Base-by-base conservation (phyloP, 2,888 invertebrate species). In the Agrochola lychnidis region DNA sequence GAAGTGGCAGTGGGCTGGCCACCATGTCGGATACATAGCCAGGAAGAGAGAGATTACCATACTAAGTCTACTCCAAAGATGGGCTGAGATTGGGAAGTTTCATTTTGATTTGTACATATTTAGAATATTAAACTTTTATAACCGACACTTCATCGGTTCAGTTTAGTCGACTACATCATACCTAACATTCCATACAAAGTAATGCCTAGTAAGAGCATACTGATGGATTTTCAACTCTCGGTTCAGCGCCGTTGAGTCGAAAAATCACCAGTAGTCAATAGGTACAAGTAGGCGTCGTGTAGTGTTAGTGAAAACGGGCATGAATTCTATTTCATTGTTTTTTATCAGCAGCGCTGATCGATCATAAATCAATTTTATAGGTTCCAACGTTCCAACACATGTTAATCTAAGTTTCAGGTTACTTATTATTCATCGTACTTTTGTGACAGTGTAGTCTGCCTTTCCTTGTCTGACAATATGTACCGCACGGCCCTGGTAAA, bases 351-450 rank as follows among this genome's bases (percentile, higher is more conserved):
- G 12, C n/a, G 22, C 0, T 22, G 45, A 70, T 77, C 70, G 25
- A 53, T 16, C 53, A 53, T 76, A 76, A 77, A 76, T 62, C 61
- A 77, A 45, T 53, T 77, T 76, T 70, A 77, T 76, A 25, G 59
- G 36, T 76, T 45, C 19, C 19, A 51, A 6, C 51, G 19, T n/a
- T 30, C 30, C 68, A 6, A 30, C 57, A 42, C 48, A 19, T n/a
- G 30, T 19, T n/a, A 67, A 76, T 67, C 30, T 67, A 30, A 36
- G 53, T 76, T 69, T 59, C 42, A 61, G 42, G 30, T 19, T 51
- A 51, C 10, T 76, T 68, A 36, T 25, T 76, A 77, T 76, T 69
- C 76, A 42, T 68, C 7, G 68, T 42, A 1, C 4, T 76, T 69
- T 59, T 16, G 4, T 45, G 6, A 70, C 36, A 53, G 16, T 30